Base-by-base conservation (phyloP, 2,888 invertebrate genomes). In the Drosophila barbarae region DNA sequence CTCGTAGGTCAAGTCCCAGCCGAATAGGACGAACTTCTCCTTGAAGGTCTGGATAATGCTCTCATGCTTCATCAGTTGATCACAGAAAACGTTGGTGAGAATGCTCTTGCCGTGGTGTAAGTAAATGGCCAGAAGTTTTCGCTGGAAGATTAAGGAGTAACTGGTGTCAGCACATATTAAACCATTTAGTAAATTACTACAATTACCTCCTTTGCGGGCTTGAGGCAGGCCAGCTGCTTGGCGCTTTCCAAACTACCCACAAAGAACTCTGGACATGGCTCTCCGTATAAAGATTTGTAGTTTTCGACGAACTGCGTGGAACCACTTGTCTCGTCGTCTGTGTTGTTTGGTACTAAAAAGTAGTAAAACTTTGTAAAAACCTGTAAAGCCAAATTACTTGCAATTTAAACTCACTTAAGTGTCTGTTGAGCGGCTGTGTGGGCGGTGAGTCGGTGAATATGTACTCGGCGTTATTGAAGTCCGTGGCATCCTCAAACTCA, bases 31-130 rank as follows among this genome's bases (percentile, higher is more conserved):
- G 90, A 97, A 99, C 91, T 98, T 97, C 60, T 93, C 94, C 59
- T 95, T 93, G 47, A 99, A 92, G 67, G 96, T 95, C 87, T 96
- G 95, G 84, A 97, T 93, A 52, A 98, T 95, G 18, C 95, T 95
- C 87, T 98, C 97, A 84, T 95, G 95, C 88, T 98, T 97, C 74
- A 99, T 91, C 66, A 98, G 92, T 89, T 97, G 96, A 59, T 97
- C 96, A 90, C 98, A 98, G 92, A 99, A 99, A 73, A 99, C 98
- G 90, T 99, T 98, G 36, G 97, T 94, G 77, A 98, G 91, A 60
- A 99, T 97, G 79, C 98, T 98, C 73, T 93, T 93, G 89, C 99
- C 99, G 89, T 99, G 97, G 89, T 99, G 99, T 30, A 99, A 92
- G 91, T 99, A 99, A 67, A 99, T 93, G 21, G 97, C 98, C 75